A percentile compares a stretch with the other conserved stretches of the same genome.
Conservation (phyloP, 2,888 invertebrate genomes). For the Volucella bombylans region DNA sequence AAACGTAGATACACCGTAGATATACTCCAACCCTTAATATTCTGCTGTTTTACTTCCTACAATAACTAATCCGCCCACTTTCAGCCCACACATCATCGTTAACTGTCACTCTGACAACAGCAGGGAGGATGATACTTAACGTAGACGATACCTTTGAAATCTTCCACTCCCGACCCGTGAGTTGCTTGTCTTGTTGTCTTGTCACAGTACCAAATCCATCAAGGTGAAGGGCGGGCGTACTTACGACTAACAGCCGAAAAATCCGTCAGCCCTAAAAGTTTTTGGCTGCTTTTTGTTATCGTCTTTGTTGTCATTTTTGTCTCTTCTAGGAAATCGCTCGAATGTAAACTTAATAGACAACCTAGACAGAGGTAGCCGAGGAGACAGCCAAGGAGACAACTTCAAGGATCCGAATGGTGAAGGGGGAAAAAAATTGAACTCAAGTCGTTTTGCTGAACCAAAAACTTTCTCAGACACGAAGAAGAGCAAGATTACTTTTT, state of each 20-base stretch:
- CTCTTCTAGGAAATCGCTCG: slow-evolving; percentile 58
- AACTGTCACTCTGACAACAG: slow-evolving; percentile 61
- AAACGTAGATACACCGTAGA: not conserved
- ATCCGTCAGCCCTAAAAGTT: slow-evolving; percentile 49
- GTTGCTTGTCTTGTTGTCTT: slow-evolving; percentile 44
- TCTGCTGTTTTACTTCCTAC: slow-evolving; percentile 22
- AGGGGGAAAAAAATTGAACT: slow-evolving; percentile 16
- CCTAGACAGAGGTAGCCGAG: slow-evolving; percentile 39
- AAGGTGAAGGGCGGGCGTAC: slow-evolving; percentile 47
- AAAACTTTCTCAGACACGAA: slow-evolving; percentile 48
- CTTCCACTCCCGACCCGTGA: not conserved
- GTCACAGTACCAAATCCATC: slow-evolving; percentile 70
- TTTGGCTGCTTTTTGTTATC: slow-evolving; percentile 32
- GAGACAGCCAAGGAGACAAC: slow-evolving; percentile 4
- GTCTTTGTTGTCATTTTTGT: slow-evolving; percentile 35
- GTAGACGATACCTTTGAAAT: slow-evolving; percentile 46
- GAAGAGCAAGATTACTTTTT: slow-evolving; percentile 47
- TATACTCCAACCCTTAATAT: not conserved
- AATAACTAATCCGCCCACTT: slow-evolving; percentile 63
- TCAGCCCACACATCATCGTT: slow-evolving; percentile 44
- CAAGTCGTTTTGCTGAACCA: slow-evolving; percentile 65
- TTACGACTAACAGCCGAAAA: slow-evolving; percentile 44
- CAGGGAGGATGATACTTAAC: slow-evolving; percentile 55
- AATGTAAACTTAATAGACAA: slow-evolving; percentile 71
- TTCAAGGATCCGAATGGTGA: not conserved